These are phyloP conservation scores for Tetragonula clypearis DNA, from an alignment of 1,140 invertebrate species.

Conservation along the genomic window DNA sequence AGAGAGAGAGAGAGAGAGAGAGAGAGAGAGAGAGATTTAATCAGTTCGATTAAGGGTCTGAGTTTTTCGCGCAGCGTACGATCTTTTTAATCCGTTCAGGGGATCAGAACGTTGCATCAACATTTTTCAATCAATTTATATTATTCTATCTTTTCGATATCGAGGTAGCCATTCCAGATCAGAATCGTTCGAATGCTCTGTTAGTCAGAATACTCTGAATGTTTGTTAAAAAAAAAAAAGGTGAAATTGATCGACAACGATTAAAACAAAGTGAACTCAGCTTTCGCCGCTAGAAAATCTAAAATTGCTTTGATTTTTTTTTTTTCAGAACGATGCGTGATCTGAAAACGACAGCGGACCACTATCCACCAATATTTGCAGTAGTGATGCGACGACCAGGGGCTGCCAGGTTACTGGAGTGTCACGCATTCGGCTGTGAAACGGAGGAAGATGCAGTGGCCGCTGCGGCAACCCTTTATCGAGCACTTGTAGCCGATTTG, in stretches of 20 bases:
- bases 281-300: too few species aligned
- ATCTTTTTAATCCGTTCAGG: too few species aligned
- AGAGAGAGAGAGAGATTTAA: background rate
- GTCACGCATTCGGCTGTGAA: slow-evolving; percentile 94
- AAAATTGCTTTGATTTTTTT: slow-evolving; percentile 1
- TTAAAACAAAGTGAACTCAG: too few species aligned
- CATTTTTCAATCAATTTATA: background rate
- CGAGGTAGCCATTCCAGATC: too few species aligned
- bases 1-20: too few species aligned
- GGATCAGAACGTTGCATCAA: too few species aligned
- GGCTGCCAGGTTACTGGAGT: slow-evolving; percentile 90
- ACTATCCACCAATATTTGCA: slow-evolving; percentile 93
- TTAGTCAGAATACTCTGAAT: too few species aligned
- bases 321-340: slow-evolving; percentile 74
- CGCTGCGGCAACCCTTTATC: slow-evolving; percentile 93
- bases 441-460: slow-evolving; percentile 94
- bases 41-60: background rate
- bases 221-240: too few species aligned
- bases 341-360: slow-evolving; percentile 73
- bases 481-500: slow-evolving; percentile 91
- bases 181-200: too few species aligned
- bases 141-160: background rate
- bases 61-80: too few species aligned
- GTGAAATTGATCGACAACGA: too few species aligned
- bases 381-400: slow-evolving; percentile 93